These are phyloP conservation scores for Theonella swinhoei DNA, from an alignment of 37 sponge, comb jelly and placozoan species.

Conservation along the genomic window DNA sequence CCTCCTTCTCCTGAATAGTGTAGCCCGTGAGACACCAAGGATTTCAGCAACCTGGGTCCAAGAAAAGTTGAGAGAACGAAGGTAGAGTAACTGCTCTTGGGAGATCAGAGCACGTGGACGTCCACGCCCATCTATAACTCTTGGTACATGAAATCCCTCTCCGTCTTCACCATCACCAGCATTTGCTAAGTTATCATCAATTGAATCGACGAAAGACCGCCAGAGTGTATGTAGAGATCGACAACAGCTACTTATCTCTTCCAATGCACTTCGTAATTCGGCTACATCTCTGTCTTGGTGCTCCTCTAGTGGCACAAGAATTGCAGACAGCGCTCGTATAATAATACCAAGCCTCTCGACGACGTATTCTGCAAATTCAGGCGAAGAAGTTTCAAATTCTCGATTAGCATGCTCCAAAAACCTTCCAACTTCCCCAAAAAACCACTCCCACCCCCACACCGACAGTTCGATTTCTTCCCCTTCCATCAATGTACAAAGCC, in stretches of 20 bases:
- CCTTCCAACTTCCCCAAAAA: not conserved
- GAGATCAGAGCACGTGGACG: not conserved
- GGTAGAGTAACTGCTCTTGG: not conserved
- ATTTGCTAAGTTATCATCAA: not conserved
- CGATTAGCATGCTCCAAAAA: not conserved
- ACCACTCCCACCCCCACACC: not conserved
- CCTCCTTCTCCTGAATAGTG: constrained; percentile 16
- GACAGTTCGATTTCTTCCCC: not conserved
- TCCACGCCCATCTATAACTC: not conserved
- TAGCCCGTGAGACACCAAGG: constrained; percentile 16
- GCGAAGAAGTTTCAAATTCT: not conserved
- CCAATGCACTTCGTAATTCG: not conserved
- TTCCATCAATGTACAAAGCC: not conserved
- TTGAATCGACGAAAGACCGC: not conserved
- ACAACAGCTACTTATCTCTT: not conserved
- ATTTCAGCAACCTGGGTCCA: constrained; percentile 37
- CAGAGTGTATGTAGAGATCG: not conserved
- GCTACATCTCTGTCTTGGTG: not conserved
- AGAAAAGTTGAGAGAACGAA: constrained; percentile 24
- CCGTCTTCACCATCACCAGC: not conserved
- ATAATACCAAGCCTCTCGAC: not conserved
- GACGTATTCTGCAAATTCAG: not conserved
- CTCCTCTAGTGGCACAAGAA: not conserved
- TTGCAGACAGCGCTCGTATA: not conserved
- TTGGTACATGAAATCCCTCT: not conserved